Base-by-base conservation (phyloP, 1,140 invertebrate species). In the Solenopsis fugax region DNA sequence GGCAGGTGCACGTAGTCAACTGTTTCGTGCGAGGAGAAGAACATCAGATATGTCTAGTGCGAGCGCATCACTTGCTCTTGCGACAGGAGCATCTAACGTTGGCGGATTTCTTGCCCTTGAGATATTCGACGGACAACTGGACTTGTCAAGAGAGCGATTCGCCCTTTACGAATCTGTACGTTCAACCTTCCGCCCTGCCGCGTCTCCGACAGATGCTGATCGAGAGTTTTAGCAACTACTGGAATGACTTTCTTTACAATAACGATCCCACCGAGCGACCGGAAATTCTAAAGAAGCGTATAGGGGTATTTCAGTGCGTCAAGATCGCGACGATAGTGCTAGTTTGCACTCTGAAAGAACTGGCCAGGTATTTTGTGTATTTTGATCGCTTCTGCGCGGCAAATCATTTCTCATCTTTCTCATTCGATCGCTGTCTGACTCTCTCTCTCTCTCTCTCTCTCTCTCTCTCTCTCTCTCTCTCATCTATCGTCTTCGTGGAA, bases 1-100 rank as follows among this genome's bases (percentile, higher is more conserved):
- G 97, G 97, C 97, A 98, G 92, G 96, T 98, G n/a, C 96, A 97
- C 37, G 94, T 98, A 1, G 97, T 98, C 87, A 97, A 97, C 18
- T 96, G 95, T 87, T 93, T 93, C 4, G 48, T 93, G 2, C 93
- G 94, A 0, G 93, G 95, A 1, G 96, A 96, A 69, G 96, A 97
- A 67, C 96, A 96, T 76, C 97, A 97, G 90, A 97, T 97, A 88
- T 96, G 98, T n/a, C 91, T 98, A 10, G 95, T 98, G 2, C 96
- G 97, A 76, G 96, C 97, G 0, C 98, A 98, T 91, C 97, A 98
- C 91, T 93, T 98, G 21, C 95, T 98, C 5, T 94, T 98, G 4
- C 97, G 97, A 9, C 96, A 97, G 48, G 96, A 97, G 24, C 96
- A 96, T 3, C 92, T 98, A 9, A 97, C 97, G 69, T 96, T 98